Evolutionary conservation across 2,113 vertebrate species (phyloP), one percentile per base, ranked within the genome.

Genomic region (Zosterops lateralis): DNA sequence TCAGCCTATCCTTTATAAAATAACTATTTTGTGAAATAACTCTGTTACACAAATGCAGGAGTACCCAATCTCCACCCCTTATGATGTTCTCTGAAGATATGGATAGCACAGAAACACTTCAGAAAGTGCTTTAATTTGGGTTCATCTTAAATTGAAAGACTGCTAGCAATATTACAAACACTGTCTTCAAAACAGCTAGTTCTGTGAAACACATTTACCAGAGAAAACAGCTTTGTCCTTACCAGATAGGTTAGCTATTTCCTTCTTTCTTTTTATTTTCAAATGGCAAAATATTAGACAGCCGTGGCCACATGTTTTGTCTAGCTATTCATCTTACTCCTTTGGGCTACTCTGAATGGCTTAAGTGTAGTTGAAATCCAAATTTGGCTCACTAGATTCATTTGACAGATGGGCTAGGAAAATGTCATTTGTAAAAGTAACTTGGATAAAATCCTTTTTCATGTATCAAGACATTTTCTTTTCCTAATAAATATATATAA

Each of bases 371-470:
- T 0, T 61, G 62, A 96, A 92, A 82, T 82, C 25, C 50, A 82
- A 61, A 89, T 93, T 70, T 79, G 32, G 19, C 56, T 83, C 0
- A 0, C 64, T 88, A 73, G 87, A 88, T 66, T 93, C 3, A 34
- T 80, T 85, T 85, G 71, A 73, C 78, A 94, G 78, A 77, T 31
- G 14, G 32, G 57, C 32, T 66, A 93, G 48, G 38, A 81, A 87
- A 92, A 74, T 53, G 3, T 20, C 4, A 29, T 68, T 79, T 72
- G 14, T 72, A 75, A 87, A 91, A 68, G 25, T 50, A 90, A 79
- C 45, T 79, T 50, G 12, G 32, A 65, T 61, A 88, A 88, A 88
- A 31, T 1, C 18, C 57, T 82, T 77, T 58, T 54, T 32, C 11
- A 62, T 60, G 77, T 80, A 82, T 91, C 21, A 68, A 54, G 17